phyloP scores from a whole-genome alignment of 2,797 vertebrate species.

The Sarcophilus harrisii region DNA sequence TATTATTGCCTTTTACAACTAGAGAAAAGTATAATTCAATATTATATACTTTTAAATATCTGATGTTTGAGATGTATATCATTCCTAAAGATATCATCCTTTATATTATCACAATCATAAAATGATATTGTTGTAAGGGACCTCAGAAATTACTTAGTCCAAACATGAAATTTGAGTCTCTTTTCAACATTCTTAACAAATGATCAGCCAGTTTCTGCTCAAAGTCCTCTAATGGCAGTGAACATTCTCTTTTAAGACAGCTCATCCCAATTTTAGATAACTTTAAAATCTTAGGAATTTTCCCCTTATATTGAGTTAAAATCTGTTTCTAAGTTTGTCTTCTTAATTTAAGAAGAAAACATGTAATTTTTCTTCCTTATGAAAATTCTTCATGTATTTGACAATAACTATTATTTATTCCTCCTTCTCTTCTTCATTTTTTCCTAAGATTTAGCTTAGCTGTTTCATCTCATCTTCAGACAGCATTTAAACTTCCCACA shows the following conservation, averaged over 20 bases:
- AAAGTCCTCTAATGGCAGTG: neutral
- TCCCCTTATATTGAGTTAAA: neutral
- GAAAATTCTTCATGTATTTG: neutral
- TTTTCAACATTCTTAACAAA: neutral
- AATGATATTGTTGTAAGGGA: neutral
- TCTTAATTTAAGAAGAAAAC: neutral
- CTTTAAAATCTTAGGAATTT: neutral
- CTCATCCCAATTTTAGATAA: neutral
- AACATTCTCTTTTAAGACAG: neutral
- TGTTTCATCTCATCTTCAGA: neutral
- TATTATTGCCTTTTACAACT: neutral
- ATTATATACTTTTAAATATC: conserved; percentile 39
- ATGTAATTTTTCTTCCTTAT: neutral
- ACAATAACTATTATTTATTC: neutral
- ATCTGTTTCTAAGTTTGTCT: neutral
- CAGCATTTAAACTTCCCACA: neutral
- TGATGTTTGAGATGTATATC: too few species aligned
- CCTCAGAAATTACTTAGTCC: neutral
- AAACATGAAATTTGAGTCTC: neutral
- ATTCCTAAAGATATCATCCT: conserved; percentile 16
- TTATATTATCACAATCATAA: neutral
- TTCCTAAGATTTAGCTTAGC: neutral
- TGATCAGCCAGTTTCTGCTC: neutral
- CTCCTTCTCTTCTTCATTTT: neutral
- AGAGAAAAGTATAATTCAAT: neutral